These are phyloP conservation scores for Pandemis heparana DNA, from an alignment of 2,888 invertebrate species.

Conservation along the genomic window DNA sequence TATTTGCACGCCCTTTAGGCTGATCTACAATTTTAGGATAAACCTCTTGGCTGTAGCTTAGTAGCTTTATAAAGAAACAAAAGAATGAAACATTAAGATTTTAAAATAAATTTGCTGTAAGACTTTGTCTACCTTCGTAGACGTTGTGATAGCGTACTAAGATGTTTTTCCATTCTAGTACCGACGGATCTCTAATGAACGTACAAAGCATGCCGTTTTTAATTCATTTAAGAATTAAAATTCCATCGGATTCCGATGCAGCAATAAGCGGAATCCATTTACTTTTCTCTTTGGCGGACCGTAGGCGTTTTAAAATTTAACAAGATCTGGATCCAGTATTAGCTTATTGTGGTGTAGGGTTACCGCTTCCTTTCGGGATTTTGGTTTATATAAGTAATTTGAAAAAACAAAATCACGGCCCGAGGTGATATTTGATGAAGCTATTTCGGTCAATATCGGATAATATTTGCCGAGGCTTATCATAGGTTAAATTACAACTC, in stretches of 20 bases:
- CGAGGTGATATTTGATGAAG: no score
- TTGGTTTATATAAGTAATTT: background rate
- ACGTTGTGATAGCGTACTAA: no score
- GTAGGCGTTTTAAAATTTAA: slow-evolving; percentile 31
- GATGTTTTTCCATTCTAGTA: background rate
- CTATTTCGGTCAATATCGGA: background rate
- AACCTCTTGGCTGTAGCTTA: no score
- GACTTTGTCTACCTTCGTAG: no score
- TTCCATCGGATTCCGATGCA: slow-evolving; percentile 33
- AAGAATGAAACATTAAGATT: no score
- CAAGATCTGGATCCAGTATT: slow-evolving; percentile 7
- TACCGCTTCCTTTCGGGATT: background rate
- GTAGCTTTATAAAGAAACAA: no score
- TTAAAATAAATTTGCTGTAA: no score
- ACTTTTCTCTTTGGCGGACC: slow-evolving; percentile 28
- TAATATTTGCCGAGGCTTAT: background rate
- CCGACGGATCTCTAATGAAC: background rate
- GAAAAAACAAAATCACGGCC: background rate
- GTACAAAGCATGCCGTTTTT: slow-evolving; percentile 9
- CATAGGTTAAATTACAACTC: background rate
- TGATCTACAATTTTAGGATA: no score
- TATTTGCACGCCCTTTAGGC: no score
- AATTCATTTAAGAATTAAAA: slow-evolving; percentile 25
- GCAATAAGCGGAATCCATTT: slow-evolving; percentile 34
- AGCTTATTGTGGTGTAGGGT: slow-evolving; percentile 30